phyloP scores from a whole-genome alignment of 2,113 vertebrate species.

The Cheirogaleus medius region DNA sequence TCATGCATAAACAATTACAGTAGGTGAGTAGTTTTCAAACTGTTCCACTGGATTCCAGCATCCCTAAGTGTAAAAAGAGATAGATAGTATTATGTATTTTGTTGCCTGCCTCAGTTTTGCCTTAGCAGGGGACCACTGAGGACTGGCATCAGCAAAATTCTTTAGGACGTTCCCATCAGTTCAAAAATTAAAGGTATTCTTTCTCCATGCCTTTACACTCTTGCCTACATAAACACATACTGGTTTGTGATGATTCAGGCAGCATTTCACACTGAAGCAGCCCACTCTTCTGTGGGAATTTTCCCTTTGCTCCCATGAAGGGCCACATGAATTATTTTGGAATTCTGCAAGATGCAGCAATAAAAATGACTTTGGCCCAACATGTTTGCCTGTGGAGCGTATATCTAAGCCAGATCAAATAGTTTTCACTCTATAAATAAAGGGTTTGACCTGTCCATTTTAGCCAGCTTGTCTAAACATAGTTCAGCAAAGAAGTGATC shows the following conservation, averaged over 20 bases:
- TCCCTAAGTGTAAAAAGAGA: neutral
- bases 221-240: neutral
- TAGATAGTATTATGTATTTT: neutral
- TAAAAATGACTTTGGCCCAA: slow-evolving; percentile 64
- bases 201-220: neutral
- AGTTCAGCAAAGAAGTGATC: slow-evolving; percentile 54
- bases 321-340: slow-evolving; percentile 61
- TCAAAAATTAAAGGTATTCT: neutral
- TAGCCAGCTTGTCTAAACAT: slow-evolving; percentile 74
- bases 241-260: neutral
- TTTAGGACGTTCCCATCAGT: neutral
- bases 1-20: neutral
- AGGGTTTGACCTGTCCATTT: slow-evolving; percentile 72
- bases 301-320: neutral
- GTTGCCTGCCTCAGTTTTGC: neutral
- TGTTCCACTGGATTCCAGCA: neutral
- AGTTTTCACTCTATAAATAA: slow-evolving; percentile 74
- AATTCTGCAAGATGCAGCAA: slow-evolving; percentile 64
- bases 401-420: slow-evolving; percentile 72
- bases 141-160: neutral
- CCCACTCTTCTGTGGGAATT: slow-evolving; percentile 23
- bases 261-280: neutral
- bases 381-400: slow-evolving; percentile 49
- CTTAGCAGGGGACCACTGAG: neutral
- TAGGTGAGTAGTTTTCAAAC: neutral